Evolutionary conservation across 1,140 invertebrate genomes (phyloP), one percentile per base, ranked within the genome.

Genomic region (Trichogramma pretiosum): DNA sequence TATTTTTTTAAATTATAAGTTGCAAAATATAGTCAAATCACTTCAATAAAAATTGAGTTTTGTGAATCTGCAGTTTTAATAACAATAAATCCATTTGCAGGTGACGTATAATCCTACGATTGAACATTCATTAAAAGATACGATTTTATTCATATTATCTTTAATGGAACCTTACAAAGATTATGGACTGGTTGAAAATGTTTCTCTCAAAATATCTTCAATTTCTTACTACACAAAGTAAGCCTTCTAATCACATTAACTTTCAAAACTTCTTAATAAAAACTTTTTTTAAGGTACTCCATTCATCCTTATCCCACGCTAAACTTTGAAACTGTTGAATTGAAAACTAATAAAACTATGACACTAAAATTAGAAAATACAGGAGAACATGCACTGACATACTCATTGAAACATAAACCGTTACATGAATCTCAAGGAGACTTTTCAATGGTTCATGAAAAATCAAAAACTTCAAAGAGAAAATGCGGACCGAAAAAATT

Each of bases 331-430:
- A 39, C 56, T 0, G 8, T 64, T 3, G 43, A 37, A 1, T 46
- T 65, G 14, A 56, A 35, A 28, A 47, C 46, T 0, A 48, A 48
- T 14, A 64, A 66, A 43, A 56, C 40, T 2, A 53, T 62, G 42
- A 46, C 49, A 19, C 36, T 68, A 0, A 57, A 55, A 37, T 46
- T 68, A 1, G 53, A 61, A 56, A 68, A 68, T 51, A 58, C 26
- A 9, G 65, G 66, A 18, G 32, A 51, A 35, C 62, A 57, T 24
- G 39, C 58, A 0, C 46, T 68, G 0, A 40, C 50, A 3, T 68
- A 63, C 35, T 54, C 28, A 18, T 50, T n/a, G n/a, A n/a, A n/a
- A n/a, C n/a, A n/a, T n/a, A n/a, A n/a, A n/a, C n/a, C n/a, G n/a
- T n/a, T n/a, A n/a, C n/a, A n/a, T n/a, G n/a, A n/a, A n/a, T n/a